Percentiles rank a stretch among this genome's conserved stretches.
These are phyloP conservation scores for Spea multiplicata DNA, from an alignment of 2,113 vertebrate species.

Conservation along the genomic window DNA sequence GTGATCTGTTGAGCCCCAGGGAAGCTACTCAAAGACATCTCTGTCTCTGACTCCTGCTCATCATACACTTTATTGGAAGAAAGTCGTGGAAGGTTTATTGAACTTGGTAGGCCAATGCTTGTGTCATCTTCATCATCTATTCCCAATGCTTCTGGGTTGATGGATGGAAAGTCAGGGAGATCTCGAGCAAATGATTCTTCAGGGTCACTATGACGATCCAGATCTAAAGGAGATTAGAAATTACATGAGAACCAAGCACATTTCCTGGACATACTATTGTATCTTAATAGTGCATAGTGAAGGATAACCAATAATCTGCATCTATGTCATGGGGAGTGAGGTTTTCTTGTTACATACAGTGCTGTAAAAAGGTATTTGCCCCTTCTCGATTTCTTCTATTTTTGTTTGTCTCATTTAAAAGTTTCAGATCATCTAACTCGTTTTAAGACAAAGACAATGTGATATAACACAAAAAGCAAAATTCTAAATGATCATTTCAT, in stretches of 20 bases:
- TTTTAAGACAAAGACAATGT: too few species aligned
- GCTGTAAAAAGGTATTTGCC: too few species aligned
- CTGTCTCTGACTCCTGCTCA: slow-evolving; percentile 69
- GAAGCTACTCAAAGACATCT: slow-evolving; percentile 67
- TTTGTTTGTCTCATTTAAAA: too few species aligned
- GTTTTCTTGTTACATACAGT: too few species aligned
- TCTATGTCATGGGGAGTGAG: too few species aligned
- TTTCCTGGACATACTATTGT: too few species aligned
- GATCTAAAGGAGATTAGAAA: slow-evolving; percentile 62
- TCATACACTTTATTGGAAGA: slow-evolving; percentile 69
- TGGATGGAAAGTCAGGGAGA: slow-evolving; percentile 92
- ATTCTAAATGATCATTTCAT: too few species aligned
- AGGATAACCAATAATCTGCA: too few species aligned
- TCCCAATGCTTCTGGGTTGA: slow-evolving; percentile 82
- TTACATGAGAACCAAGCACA: neutral
- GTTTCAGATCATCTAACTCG: too few species aligned
- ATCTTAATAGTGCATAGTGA: too few species aligned
- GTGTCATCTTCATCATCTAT: slow-evolving; percentile 94
- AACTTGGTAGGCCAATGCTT: slow-evolving; percentile 87
- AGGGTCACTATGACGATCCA: slow-evolving; percentile 90
- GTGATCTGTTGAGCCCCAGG: slow-evolving; percentile 69
- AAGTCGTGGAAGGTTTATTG: slow-evolving; percentile 62
- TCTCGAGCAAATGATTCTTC: slow-evolving; percentile 93
- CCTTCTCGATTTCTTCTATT: too few species aligned
- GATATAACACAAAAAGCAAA: too few species aligned